A percentile compares a stretch with the other conserved stretches of the same genome.
Evolutionary conservation across 2,797 vertebrate species (phyloP).

Genomic region (Falco rusticolus): DNA sequence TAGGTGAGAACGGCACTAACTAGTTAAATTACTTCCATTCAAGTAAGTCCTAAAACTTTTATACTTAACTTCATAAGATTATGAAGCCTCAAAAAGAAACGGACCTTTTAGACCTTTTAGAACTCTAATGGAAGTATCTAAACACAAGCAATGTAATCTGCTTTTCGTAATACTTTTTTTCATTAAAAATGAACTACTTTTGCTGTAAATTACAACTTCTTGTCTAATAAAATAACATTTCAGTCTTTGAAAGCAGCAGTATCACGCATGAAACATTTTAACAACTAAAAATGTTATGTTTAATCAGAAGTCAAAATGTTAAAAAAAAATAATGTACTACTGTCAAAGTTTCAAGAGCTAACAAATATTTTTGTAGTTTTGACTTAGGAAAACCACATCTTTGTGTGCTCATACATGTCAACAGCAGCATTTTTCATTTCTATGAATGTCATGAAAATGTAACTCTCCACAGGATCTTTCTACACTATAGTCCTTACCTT

Average conservation of each 20-base stretch:
- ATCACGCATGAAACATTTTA: background rate
- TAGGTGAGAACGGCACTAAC: background rate
- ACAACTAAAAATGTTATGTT: background rate
- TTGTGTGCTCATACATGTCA: accelerated
- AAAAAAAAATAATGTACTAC: too few species aligned
- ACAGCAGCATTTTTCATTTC: background rate
- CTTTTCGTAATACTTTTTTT: too few species aligned
- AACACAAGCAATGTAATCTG: background rate
- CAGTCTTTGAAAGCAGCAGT: background rate
- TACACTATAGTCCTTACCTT: constrained; percentile 79
- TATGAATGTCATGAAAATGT: background rate
- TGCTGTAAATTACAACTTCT: background rate
- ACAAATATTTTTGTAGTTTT: background rate
- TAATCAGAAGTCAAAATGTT: background rate
- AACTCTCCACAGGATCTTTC: background rate
- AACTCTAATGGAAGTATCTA: background rate
- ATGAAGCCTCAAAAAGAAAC: background rate
- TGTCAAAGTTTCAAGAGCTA: background rate
- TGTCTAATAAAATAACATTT: background rate
- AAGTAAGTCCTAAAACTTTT: background rate
- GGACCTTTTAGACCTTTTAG: background rate
- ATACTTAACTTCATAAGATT: background rate
- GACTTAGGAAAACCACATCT: background rate
- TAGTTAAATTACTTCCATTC: background rate
- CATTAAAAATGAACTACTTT: background rate